These are phyloP conservation scores for Naja naja DNA, from an alignment of 2,113 vertebrate genomes.

Conservation along the genomic window DNA sequence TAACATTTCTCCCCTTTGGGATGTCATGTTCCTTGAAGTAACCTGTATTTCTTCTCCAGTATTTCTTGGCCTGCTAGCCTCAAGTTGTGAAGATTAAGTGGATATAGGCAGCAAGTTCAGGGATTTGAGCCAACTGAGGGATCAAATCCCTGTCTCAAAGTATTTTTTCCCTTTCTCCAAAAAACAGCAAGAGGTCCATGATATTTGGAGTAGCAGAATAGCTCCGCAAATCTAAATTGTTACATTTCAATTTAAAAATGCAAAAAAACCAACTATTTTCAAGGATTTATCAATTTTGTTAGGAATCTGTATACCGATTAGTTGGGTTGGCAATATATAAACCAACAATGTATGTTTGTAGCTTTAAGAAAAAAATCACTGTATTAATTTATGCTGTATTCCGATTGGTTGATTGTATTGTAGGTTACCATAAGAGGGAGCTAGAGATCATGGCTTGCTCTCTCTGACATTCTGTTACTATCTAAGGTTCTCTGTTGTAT, in stretches of 20 bases:
- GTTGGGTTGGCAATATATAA: too few relatives aligned
- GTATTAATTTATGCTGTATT: too few relatives aligned
- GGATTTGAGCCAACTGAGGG: neutral
- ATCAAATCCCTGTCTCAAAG: neutral
- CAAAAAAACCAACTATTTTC: neutral
- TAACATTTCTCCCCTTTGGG: neutral
- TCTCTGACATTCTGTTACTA: too few relatives aligned
- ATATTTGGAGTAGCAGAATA: neutral
- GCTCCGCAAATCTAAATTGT: neutral
- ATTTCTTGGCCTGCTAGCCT: neutral
- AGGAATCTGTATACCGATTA: too few relatives aligned
- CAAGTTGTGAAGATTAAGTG: neutral
- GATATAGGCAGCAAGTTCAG: neutral
- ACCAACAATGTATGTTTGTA: too few relatives aligned
- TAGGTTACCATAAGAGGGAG: too few relatives aligned
- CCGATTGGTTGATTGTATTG: too few relatives aligned
- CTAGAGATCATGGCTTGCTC: too few relatives aligned
- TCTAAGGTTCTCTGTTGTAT: too few relatives aligned
- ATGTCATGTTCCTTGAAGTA: slow-evolving; percentile 3
- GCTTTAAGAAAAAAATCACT: too few relatives aligned
- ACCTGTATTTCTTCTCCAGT: neutral
- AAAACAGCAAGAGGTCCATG: neutral
- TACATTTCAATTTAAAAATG: neutral
- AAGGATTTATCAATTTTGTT: neutral
- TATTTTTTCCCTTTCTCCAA: neutral